These are phyloP conservation scores for Alouatta palliata DNA, from an alignment of 2,113 vertebrate genomes.

Conservation along the genomic window DNA sequence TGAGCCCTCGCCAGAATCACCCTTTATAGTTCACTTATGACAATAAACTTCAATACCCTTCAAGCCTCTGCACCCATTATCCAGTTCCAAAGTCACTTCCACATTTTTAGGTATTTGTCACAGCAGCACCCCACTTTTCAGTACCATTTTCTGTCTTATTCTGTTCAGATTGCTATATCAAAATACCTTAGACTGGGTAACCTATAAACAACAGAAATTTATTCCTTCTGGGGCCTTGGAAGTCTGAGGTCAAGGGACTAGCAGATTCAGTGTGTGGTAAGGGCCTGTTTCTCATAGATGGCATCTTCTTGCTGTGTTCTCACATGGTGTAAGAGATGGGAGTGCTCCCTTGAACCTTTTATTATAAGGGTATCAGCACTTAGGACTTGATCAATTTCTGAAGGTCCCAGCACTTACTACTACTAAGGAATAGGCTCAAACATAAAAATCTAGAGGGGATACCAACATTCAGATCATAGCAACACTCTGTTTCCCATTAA, in stretches of 20 bases:
- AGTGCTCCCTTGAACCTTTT: not conserved
- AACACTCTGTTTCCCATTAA: not conserved
- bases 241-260: not conserved
- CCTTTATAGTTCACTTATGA: not conserved
- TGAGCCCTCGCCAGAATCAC: not conserved
- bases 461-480: rapidly evolving
- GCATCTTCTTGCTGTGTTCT: not conserved
- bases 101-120: not conserved
- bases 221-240: not conserved
- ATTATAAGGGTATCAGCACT: too few relatives aligned
- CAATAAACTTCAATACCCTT: not conserved
- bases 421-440: too few relatives aligned
- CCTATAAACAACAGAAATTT: not conserved
- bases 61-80: not conserved
- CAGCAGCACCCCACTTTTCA: not conserved
- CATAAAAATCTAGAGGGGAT: not conserved
- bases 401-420: not conserved
- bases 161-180: not conserved
- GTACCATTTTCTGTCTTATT: not conserved
- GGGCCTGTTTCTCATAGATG: not conserved
- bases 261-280: not conserved
- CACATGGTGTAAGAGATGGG: not conserved
- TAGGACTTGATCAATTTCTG: not conserved
- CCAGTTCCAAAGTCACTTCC: not conserved
- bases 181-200: not conserved